Conservation (phyloP, 2,113 vertebrate genomes). For the Thunnus maccoyii region DNA sequence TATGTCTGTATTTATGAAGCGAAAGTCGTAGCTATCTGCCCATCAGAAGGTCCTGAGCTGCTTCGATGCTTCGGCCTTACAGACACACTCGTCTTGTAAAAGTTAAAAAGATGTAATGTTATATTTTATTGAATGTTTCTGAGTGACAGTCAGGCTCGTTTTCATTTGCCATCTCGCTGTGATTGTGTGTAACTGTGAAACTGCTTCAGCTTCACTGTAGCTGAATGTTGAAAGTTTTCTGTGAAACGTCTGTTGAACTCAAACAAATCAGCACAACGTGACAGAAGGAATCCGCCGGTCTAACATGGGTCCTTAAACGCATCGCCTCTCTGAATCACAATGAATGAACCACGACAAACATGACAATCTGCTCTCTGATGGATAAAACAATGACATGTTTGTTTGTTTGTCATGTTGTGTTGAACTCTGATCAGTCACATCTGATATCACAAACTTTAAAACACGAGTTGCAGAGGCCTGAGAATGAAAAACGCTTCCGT, state of each 20-base stretch:
- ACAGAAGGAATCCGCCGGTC: neutral
- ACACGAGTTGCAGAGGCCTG: too few relatives aligned
- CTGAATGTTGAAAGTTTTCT: constrained; percentile 32
- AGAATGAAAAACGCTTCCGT: too few relatives aligned
- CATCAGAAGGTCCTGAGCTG: too few relatives aligned
- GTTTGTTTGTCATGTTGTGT: too few relatives aligned
- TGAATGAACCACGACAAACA: neutral
- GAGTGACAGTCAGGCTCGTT: neutral
- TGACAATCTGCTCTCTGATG: neutral
- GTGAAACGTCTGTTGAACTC: neutral
- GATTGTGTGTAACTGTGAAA: constrained; percentile 46
- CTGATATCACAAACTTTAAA: too few relatives aligned
- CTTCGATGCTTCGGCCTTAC: neutral
- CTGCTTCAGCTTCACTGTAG: constrained; percentile 11
- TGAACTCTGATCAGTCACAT: too few relatives aligned
- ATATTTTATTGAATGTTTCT: constrained; percentile 37
- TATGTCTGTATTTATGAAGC: too few relatives aligned
- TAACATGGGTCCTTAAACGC: constrained; percentile 15
- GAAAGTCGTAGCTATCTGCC: too few relatives aligned
- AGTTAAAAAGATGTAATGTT: neutral
- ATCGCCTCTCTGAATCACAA: neutral
- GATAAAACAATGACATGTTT: too few relatives aligned
- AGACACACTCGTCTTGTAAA: constrained; percentile 8
- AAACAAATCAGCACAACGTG: neutral
- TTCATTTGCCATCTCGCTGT: constrained; percentile 24